Conservation (phyloP, 2,797 vertebrate genomes). For the Ctenosaura bakeri region DNA sequence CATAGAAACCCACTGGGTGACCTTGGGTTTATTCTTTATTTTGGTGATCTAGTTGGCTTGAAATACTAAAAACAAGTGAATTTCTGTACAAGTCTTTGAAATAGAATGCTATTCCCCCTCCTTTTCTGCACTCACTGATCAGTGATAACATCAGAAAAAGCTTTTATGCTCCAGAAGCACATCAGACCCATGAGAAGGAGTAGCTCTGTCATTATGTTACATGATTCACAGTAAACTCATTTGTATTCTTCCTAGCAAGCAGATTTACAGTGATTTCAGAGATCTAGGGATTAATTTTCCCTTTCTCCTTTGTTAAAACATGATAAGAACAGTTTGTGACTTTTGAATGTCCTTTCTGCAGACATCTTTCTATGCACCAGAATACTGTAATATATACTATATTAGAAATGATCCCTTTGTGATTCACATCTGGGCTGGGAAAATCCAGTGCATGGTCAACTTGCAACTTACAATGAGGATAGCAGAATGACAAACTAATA, state of each 20-base stretch:
- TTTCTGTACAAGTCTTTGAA: no score
- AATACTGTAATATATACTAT: background rate
- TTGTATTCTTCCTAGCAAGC: background rate
- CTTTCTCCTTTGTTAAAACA: background rate
- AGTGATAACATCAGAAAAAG: background rate
- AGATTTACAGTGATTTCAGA: background rate
- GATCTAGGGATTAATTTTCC: background rate
- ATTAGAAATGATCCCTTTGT: slow-evolving; percentile 6
- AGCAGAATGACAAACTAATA: background rate
- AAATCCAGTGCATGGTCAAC: background rate
- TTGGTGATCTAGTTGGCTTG: background rate
- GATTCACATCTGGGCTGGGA: background rate
- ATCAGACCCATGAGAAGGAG: background rate
- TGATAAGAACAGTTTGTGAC: background rate
- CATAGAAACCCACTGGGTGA: no score
- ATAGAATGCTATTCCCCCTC: no score
- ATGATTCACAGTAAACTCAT: background rate
- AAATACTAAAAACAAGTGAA: background rate
- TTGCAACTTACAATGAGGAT: background rate
- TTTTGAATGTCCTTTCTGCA: background rate
- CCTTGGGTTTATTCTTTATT: background rate
- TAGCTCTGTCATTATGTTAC: background rate
- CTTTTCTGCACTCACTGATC: background rate
- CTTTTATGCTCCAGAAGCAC: background rate
- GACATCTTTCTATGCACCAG: background rate